phyloP scores from a whole-genome alignment of 2,888 invertebrate species.

The Tinea semifulvella region DNA sequence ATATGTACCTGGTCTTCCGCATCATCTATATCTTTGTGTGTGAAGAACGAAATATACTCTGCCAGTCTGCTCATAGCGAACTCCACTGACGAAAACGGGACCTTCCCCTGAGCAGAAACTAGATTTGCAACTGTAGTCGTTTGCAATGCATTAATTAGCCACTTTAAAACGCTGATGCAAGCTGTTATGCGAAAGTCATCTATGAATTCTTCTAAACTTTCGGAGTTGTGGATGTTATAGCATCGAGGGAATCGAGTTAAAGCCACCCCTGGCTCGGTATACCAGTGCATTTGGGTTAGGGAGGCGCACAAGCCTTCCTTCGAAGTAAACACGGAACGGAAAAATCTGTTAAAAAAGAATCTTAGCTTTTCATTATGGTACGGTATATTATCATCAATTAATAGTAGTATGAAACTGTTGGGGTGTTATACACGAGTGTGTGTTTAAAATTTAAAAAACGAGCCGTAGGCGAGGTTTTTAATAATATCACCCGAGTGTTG shows the following conservation, averaged over 20 bases:
- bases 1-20: conserved; percentile 70
- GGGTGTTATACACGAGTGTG: too few species aligned
- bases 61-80: conserved; percentile 83
- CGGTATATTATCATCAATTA: too few species aligned
- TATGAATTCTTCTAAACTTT: conserved; percentile 83
- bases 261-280: conserved; percentile 82
- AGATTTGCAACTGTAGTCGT: conserved; percentile 63
- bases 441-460: too few species aligned
- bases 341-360: conserved; percentile 70
- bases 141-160: conserved; percentile 71
- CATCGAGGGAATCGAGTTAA: conserved; percentile 87
- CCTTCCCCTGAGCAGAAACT: conserved; percentile 68
- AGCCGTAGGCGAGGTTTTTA: too few species aligned
- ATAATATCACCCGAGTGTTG: too few species aligned
- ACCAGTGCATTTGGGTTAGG: conserved; percentile 86
- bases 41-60: conserved; percentile 77
- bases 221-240: conserved; percentile 83
- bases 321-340: conserved; percentile 88
- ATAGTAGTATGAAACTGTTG: too few species aligned
- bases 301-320: conserved; percentile 88
- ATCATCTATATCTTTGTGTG: conserved; percentile 81
- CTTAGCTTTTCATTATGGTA: too few species aligned
- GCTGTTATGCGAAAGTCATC: conserved; percentile 92
- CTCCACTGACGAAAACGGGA: conserved; percentile 80
- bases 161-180: conserved; percentile 84